Base-by-base conservation (phyloP, 2,113 vertebrate genomes). In the Sinocyclocheilus anshuiensis region DNA sequence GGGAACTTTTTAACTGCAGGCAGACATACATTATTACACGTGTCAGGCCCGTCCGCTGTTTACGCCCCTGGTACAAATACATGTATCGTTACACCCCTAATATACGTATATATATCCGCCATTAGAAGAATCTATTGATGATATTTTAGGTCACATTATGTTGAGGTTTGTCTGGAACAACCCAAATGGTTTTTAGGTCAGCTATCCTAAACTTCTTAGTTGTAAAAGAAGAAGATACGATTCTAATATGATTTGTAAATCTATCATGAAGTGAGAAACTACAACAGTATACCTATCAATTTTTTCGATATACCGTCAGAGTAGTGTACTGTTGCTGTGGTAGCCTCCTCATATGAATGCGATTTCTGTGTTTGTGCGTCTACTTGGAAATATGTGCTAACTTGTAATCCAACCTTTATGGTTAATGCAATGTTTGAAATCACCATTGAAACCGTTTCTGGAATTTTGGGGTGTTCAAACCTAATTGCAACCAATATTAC, bases 261-360 rank as follows among this genome's bases (percentile, higher is more conserved):
- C 13, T 50, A 50, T 15, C 4, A 9, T 76, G 22, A 77, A 76
- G 22, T 48, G 16, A 36, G 67, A 36, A 15, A 18, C 13, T 53
- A 53, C 11, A 7, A 50, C 39, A 26, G 26, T 26, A 5, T 48
- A 36, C 33, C 16, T 10, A 76, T 1, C 12, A n/a, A 77, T 53
- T 77, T 77, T 13, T 33, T 48, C 10, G 36, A 45, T 20, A 74
- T 74, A 22, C 9, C 2, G 2, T 76, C 42, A 4, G 74, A 77
- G n/a, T 3, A 18, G 74, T 77, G 74, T 50, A 53, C 74, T 77
- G 74, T 77, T 77, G 74, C 45, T 77, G 24, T 50, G 45, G 45
- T 50, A 29, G 53, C n/a, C 22, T 48, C 45, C 45, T 50, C 45
- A 50, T 77, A 77, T 26, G 13, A 77, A 26, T 57, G 55, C 6